Evolutionary conservation across 2,113 vertebrate species (phyloP), one percentile per base, ranked within the genome.

Genomic region (Ivindomyrus marchei): DNA sequence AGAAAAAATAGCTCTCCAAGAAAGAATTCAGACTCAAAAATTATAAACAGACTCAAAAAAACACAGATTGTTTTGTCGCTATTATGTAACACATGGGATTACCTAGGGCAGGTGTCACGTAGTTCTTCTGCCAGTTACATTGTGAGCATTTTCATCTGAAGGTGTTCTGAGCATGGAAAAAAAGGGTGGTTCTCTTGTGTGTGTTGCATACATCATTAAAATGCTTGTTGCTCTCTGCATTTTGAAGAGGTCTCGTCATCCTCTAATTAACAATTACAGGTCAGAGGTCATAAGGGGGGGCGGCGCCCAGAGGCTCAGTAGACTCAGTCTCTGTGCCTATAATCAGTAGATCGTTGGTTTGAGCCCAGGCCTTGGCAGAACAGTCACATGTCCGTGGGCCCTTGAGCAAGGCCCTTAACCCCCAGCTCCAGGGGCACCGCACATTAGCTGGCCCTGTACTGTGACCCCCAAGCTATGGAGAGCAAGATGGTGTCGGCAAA

Each of bases 71-170:
- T 10, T 89, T 92, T 90, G 87, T 27, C n/a, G 3, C 58, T n/a
- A 80, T 90, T 91, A 88, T 89, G 39, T 91, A 89, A 89, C 88
- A 88, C 62, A 90, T 13, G 27, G 77, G 89, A 52, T 92, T 90
- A 90, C 91, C 92, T 93, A 91, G 89, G 91, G 87, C 10, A 70
- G 6, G 45, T 90, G 89, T 91, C 84, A 83, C 88, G 11, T 31
- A 85, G 21, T 89, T 92, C 92, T 91, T 93, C 88, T 90, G 90
- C 90, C 85, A 89, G 85, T 46, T 88, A 62, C 88, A 92, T 83
- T 89, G 88, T 93, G 89, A 93, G 49, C 3, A 52, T 91, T 94
- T 94, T 94, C 89, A 92, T 92, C 47, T 92, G 31, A 62, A 62
- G 19, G 13, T 89, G 66, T 50, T 70, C 42, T 87, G 27, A 91